These are phyloP conservation scores for Drosophila pegasa DNA, from an alignment of 2,888 invertebrate genomes.

Conservation along the genomic window DNA sequence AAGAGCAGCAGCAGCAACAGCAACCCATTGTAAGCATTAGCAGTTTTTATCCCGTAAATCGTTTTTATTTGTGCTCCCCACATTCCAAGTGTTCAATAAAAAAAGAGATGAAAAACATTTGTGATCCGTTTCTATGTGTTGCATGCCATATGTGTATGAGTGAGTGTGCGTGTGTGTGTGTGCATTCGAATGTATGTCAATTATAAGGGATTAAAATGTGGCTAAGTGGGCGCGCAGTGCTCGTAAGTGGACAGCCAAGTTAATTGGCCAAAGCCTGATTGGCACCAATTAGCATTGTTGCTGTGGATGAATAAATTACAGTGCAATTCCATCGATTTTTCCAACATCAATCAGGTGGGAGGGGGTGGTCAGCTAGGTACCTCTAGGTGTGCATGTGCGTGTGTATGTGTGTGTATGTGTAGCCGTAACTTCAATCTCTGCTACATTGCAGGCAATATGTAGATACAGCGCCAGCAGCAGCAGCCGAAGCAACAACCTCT, in stretches of 20 bases:
- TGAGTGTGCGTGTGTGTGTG: constrained; percentile 10
- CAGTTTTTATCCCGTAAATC: constrained; percentile 28
- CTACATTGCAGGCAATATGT: constrained; percentile 30
- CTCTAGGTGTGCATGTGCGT: constrained; percentile 3
- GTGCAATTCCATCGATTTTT: constrained; percentile 49
- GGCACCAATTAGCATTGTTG: constrained; percentile 3
- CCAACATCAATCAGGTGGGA: constrained; percentile 19
- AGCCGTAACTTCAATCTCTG: constrained; percentile 7
- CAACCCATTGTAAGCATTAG: constrained; percentile 21
- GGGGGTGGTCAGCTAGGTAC: constrained; percentile 13
- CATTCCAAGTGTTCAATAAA: constrained; percentile 29
- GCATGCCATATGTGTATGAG: constrained; percentile 1
- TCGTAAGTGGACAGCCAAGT: background rate
- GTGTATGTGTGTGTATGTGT: constrained; percentile 26
- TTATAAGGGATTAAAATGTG: constrained; percentile 25
- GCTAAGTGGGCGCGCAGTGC: constrained; percentile 19
- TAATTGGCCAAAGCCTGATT: constrained; percentile 1
- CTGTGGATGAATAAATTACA: constrained; percentile 11
- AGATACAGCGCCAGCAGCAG: background rate
- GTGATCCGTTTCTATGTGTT: constrained; percentile 1
- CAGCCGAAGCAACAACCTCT: background rate
- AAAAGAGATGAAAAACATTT: constrained; percentile 18
- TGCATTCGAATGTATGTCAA: constrained; percentile 38
- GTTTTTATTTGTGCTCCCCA: constrained; percentile 8
- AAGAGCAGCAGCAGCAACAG: constrained; percentile 30